Evolutionary conservation across 2,888 invertebrate species (phyloP).

Genomic region (Sarcophaga subvicina): DNA sequence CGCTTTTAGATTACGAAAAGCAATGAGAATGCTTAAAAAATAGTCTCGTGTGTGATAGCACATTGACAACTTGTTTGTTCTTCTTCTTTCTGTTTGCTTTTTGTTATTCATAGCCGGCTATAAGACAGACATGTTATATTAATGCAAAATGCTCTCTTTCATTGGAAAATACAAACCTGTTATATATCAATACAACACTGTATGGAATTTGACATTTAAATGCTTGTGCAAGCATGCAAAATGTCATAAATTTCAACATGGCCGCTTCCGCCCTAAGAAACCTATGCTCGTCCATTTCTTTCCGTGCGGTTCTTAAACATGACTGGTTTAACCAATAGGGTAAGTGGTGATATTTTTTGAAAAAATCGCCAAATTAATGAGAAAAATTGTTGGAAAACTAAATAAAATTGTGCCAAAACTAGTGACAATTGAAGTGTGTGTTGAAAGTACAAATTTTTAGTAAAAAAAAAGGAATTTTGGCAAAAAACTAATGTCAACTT

Average conservation of each 20-base stretch:
- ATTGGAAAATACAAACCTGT: conserved; percentile 24
- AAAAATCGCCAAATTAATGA: conserved; percentile 68
- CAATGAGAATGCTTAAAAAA: no score
- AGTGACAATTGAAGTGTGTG: not conserved
- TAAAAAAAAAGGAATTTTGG: conserved; percentile 13
- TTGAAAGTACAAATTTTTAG: conserved; percentile 56
- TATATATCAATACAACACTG: conserved; percentile 9
- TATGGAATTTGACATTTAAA: conserved; percentile 5
- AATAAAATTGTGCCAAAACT: conserved; percentile 30
- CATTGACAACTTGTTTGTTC: conserved; percentile 41
- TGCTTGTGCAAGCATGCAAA: conserved; percentile 56
- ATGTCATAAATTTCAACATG: conserved; percentile 62
- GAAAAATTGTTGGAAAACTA: conserved; percentile 66
- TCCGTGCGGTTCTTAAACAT: conserved; percentile 88
- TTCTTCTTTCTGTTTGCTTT: not conserved
- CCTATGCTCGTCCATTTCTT: conserved; percentile 82
- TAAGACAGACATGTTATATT: conserved; percentile 24
- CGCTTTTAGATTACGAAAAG: no score
- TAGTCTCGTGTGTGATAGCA: no score
- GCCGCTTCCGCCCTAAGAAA: conserved; percentile 73
- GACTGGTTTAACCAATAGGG: conserved; percentile 93
- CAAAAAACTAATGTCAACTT: conserved; percentile 13
- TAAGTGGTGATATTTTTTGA: conserved; percentile 80
- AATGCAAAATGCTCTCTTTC: not conserved
- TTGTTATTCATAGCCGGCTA: conserved; percentile 30